A percentile compares a stretch with the other conserved stretches of the same genome.
Conservation (phyloP, 2,797 vertebrate genomes). For the Tinamus major region DNA sequence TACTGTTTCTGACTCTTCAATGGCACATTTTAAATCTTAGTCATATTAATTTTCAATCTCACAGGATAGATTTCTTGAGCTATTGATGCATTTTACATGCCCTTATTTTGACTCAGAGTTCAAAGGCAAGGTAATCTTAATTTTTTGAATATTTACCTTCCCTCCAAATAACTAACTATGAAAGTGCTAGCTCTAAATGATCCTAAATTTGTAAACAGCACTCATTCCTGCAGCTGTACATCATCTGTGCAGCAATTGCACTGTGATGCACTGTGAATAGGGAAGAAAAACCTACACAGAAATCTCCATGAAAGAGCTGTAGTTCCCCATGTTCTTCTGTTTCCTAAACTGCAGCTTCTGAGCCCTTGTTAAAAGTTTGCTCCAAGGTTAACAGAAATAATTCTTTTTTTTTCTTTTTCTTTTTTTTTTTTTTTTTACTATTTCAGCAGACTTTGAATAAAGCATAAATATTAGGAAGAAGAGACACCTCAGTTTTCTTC, state of each 20-base stretch:
- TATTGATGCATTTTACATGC: background rate
- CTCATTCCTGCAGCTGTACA: background rate
- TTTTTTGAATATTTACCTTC: background rate
- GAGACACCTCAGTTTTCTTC: background rate
- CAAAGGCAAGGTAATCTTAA: background rate
- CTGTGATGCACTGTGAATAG: rapidly evolving
- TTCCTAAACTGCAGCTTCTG: background rate
- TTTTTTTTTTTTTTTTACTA: background rate
- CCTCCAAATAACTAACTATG: background rate
- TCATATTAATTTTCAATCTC: background rate
- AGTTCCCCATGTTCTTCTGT: background rate
- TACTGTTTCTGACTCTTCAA: background rate
- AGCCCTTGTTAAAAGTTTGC: background rate
- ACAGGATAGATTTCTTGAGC: background rate
- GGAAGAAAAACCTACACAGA: background rate
- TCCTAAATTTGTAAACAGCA: background rate
- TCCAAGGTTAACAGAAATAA: background rate
- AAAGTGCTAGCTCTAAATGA: background rate
- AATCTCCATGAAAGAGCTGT: background rate
- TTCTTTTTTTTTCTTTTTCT: background rate
- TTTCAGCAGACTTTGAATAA: background rate
- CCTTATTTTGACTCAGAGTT: background rate
- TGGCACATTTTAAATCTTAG: background rate
- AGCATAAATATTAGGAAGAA: background rate
- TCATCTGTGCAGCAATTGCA: rapidly evolving